A percentile compares a stretch with the other conserved stretches of the same genome.
These are phyloP conservation scores for Malthinus flaveolus DNA, from an alignment of 2,888 invertebrate genomes.

Conservation along the genomic window DNA sequence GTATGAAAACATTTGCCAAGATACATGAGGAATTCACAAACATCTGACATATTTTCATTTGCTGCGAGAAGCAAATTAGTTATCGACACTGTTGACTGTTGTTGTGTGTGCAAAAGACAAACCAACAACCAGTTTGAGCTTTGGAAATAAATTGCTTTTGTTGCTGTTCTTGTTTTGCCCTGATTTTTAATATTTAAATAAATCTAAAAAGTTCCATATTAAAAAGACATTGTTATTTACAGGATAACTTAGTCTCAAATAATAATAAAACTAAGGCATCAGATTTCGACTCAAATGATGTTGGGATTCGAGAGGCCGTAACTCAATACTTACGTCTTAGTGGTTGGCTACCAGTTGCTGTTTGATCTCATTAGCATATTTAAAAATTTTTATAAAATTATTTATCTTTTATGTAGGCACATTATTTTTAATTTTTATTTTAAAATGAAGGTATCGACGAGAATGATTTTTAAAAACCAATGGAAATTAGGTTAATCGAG, in stretches of 20 bases:
- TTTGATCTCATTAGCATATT: conserved; percentile 12
- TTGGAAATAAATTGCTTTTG: no score
- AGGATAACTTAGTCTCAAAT: conserved; percentile 46
- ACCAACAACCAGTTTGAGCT: no score
- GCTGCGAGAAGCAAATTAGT: no score
- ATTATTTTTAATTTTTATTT: not conserved
- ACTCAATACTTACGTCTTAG: conserved; percentile 48
- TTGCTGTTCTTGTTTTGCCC: no score
- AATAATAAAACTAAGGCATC: conserved; percentile 39
- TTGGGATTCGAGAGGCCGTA: conserved; percentile 46
- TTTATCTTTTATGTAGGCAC: not conserved
- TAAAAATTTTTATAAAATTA: conserved; percentile 1
- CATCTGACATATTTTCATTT: no score
- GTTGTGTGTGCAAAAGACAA: no score
- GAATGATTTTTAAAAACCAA: not conserved
- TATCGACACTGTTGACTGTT: no score
- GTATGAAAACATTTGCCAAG: no score
- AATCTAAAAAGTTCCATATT: not conserved
- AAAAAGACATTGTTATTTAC: conserved; percentile 11
- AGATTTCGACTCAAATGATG: conserved; percentile 36
- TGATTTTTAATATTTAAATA: conserved; percentile 8
- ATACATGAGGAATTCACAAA: no score
- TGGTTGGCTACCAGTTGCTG: conserved; percentile 46
- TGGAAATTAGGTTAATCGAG: not conserved
- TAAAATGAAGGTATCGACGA: not conserved